Evolutionary conservation across 2,888 invertebrate species (phyloP), one percentile per base, ranked within the genome.

Genomic region (Agelastica alni): DNA sequence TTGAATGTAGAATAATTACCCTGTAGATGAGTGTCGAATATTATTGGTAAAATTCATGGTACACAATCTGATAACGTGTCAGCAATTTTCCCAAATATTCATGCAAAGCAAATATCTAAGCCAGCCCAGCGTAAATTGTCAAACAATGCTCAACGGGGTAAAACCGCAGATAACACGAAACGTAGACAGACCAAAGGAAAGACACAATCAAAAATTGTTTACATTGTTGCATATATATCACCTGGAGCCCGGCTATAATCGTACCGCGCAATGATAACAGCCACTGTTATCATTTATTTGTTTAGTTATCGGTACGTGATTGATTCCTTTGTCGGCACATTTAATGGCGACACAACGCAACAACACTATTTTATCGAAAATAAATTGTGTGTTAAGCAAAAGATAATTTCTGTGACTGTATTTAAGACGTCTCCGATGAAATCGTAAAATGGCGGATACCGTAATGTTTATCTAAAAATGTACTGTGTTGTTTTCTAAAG

Each of bases 251-350:
- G 58, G 44, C 56, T 52, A 57, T 63, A 69, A 67, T 67, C 63
- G 56, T 51, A 59, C 70, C 67, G 69, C 70, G 46, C 47, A 30
- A 31, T 45, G 70, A 70, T 70, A 70, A 70, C n/a, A 60, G 48
- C 54, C 52, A 62, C 52, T 58, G 58, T 68, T 70, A 70, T 71
- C 71, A 52, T 20, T n/a, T 67, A 61, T 68, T 68, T 69, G 64
- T 69, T 63, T 64, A 63, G 66, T 69, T 69, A 72, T 72, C 72
- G 65, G 63, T 60, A 64, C 54, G 69, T 70, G 73, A 74, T 75
- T 74, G 71, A 65, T 64, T 67, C 59, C 64, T 74, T 75, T 75
- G 74, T 74, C 75, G 75, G 74, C 68, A n/a, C n/a, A 62, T 65
- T 64, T 70, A 69, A 72, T 70, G 70, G 71, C 70, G 70, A 71